Conservation (phyloP, 2,113 vertebrate genomes). For the Daphoenositta chrysoptera region DNA sequence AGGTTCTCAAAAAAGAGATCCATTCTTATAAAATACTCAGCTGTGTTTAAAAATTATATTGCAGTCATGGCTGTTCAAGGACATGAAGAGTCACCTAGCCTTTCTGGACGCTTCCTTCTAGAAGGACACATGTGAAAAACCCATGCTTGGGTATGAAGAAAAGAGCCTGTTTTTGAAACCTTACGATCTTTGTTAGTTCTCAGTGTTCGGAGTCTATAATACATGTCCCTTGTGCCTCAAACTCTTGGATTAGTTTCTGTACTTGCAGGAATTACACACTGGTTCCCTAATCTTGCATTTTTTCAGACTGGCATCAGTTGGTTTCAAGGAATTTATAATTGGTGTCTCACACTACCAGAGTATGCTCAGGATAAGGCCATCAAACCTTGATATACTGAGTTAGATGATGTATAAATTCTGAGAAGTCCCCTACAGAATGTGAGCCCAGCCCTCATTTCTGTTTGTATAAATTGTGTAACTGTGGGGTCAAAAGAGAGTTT, state of each 20-base stretch:
- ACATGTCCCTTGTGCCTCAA: accelerated
- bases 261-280: not conserved
- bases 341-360: accelerated
- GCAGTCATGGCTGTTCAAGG: not conserved
- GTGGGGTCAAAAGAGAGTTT: not conserved
- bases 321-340: not conserved
- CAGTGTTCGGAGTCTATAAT: not conserved
- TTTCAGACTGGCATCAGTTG: not conserved
- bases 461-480: not conserved
- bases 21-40: not conserved
- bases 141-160: not conserved
- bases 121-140: not conserved
- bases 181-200: not conserved
- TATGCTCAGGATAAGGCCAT: not conserved
- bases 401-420: not conserved
- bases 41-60: not conserved
- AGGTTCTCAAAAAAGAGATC: not conserved
- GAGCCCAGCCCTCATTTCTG: not conserved
- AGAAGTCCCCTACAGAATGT: not conserved
- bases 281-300: not conserved
- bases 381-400: not conserved
- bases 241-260: not conserved
- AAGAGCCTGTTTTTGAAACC: not conserved
- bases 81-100: not conserved
- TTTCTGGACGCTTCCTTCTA: not conserved